Conservation (phyloP, 2,113 vertebrate species). For the Cathartes aura region DNA sequence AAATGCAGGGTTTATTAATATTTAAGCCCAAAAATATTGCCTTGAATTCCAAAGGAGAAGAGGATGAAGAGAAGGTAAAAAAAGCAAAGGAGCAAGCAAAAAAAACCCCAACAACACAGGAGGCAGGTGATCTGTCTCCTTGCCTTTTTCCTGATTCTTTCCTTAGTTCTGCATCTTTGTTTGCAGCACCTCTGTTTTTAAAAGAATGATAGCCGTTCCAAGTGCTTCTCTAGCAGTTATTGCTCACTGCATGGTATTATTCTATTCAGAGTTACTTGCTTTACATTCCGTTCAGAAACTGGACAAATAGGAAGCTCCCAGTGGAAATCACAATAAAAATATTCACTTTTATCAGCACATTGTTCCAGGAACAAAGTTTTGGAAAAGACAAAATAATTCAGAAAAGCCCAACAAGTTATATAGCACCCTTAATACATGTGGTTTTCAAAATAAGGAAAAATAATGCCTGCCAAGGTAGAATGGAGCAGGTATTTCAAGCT, state of each 20-base stretch:
- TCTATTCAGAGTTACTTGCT: neutral
- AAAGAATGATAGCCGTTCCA: neutral
- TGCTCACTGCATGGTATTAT: neutral
- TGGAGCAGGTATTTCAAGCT: neutral
- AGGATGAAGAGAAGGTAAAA: neutral
- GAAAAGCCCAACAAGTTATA: neutral
- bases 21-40: neutral
- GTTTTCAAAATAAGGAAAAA: neutral
- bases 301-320: neutral
- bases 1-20: neutral
- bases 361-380: neutral
- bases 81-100: neutral
- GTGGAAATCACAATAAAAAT: neutral
- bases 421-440: neutral
- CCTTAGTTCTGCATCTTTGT: neutral
- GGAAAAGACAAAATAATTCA: neutral
- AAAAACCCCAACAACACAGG: neutral
- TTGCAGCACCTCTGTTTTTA: neutral
- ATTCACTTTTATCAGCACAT: neutral
- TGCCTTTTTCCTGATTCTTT: neutral
- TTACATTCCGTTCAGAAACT: neutral
- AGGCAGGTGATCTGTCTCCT: neutral
- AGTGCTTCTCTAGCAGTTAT: neutral
- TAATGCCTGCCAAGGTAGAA: neutral
- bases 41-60: neutral